Evolutionary conservation across 2,888 invertebrate genomes (phyloP), one percentile per base, ranked within the genome.

Genomic region (Halictus ligatus): DNA sequence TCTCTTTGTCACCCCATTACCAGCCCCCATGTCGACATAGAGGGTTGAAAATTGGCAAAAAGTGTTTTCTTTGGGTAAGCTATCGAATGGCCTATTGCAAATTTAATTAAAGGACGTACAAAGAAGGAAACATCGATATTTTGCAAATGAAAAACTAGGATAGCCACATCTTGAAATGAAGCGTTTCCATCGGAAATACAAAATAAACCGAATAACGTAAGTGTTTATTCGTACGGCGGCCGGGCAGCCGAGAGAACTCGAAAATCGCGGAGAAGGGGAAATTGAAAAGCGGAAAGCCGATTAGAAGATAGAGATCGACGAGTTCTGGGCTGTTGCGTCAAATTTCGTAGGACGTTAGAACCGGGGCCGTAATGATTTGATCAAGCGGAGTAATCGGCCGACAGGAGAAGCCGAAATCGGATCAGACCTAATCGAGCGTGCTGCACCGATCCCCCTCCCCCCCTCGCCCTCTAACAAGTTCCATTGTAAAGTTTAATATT

Each of bases 401-500:
- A 72, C 64, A 83, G 78, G 84, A 83, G 84, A 81, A 83, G 76
- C 80, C 84, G 84, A 89, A 89, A 89, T 89, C 88, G 87, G 89
- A 88, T 90, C 83, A 89, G 82, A 82, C 84, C 86, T 85, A 89
- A 84, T 87, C 87, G 87, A 89, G 81, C 87, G 83, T 76, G 67
- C 73, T 67, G 75, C 86, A 71, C 69, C 81, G 72, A 77, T 76
- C 87, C 82, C 82, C n/a, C n/a, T n/a, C n/a, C n/a, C n/a, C n/a
- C n/a, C n/a, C n/a, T n/a, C 74, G 80, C 81, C 89, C 86, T 87
- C 89, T 89, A 88, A 81, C 88, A 86, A 87, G 88, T 89, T 90
- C 82, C 84, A 85, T 86, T 87, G 81, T 83, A 83, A 83, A 83
- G 80, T 87, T 89, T 87, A 87, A 89, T 90, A 90, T 89, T 85